Conservation (phyloP, 2,888 invertebrate genomes). For the Rutpela maculata region DNA sequence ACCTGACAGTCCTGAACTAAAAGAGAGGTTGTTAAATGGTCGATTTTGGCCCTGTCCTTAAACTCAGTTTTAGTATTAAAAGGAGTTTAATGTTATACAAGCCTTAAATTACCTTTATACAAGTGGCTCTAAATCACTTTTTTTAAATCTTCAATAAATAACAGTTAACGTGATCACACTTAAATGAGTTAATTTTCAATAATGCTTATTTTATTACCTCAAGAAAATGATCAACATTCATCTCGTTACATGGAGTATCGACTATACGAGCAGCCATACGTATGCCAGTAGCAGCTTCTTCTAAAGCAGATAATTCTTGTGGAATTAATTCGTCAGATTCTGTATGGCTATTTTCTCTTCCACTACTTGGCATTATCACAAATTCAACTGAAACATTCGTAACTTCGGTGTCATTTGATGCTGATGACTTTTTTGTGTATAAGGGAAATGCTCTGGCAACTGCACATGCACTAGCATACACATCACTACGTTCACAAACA, state of each 20-base stretch:
- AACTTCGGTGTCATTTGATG: constrained; percentile 62
- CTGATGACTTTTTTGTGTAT: constrained; percentile 78
- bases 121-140: too few relatives aligned
- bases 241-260: constrained; percentile 89
- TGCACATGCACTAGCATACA: constrained; percentile 87
- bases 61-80: too few relatives aligned
- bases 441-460: constrained; percentile 88
- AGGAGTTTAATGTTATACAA: too few relatives aligned
- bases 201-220: constrained; percentile 75
- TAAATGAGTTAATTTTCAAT: background rate
- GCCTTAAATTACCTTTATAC: too few relatives aligned
- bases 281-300: constrained; percentile 79
- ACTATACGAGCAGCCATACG: constrained; percentile 87
- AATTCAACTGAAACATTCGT: constrained; percentile 78
- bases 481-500: constrained; percentile 86
- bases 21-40: too few relatives aligned
- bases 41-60: too few relatives aligned
- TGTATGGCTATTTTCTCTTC: constrained; percentile 39
- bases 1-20: too few relatives aligned
- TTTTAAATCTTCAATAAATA: too few relatives aligned
- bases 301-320: constrained; percentile 77
- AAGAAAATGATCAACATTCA: constrained; percentile 88
- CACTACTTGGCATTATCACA: constrained; percentile 69
- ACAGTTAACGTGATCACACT: too few relatives aligned
- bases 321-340: constrained; percentile 68